Evolutionary conservation across 2,888 invertebrate species (phyloP), one percentile per base, ranked within the genome.

Genomic region (Drymonia ruficornis): DNA sequence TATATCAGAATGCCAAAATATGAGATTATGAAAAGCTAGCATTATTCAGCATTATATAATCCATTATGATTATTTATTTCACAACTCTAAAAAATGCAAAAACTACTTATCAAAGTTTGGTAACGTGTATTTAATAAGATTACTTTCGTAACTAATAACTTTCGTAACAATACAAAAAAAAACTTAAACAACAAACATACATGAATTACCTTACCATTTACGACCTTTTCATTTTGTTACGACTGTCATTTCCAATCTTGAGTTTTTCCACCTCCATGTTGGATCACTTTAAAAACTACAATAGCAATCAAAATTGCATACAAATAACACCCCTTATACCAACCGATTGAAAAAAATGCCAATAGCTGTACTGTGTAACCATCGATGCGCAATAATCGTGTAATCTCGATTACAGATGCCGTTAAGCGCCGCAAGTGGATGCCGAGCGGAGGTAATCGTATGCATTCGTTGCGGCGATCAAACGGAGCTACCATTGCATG

Each of bases 381-480:
- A 81, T 63, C 76, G 78, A 74, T 76, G 78, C 73, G 75, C 63
- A 62, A 80, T 83, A 84, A 85, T 86, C 84, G 76, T 74, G 80
- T 84, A 80, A 82, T 79, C 74, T 77, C 74, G 70, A 70, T 75
- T 71, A 70, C 74, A 73, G 70, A 70, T 65, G 67, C 65, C 57
- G 63, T 65, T 59, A 59, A 58, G 60, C 57, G 47, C 50, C 56
- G 61, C 61, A 63, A 68, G 59, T 58, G 62, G 64, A 65, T 67
- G 47, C 19, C 16, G 51, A 56, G 54, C 56, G 59, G 55, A 65
- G 48, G 61, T 57, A 65, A 54, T 76, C 76, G 77, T 70, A 72
- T 77, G 78, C 72, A 74, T 62, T 60, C 71, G 63, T 69, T 66
- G 63, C 66, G 55, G 59, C 74, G 50, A 56, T 61, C 50, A 44